Percentiles rank a stretch among this genome's conserved stretches.
Conservation (phyloP, 2,797 vertebrate genomes). For the Rachycentron canadum region DNA sequence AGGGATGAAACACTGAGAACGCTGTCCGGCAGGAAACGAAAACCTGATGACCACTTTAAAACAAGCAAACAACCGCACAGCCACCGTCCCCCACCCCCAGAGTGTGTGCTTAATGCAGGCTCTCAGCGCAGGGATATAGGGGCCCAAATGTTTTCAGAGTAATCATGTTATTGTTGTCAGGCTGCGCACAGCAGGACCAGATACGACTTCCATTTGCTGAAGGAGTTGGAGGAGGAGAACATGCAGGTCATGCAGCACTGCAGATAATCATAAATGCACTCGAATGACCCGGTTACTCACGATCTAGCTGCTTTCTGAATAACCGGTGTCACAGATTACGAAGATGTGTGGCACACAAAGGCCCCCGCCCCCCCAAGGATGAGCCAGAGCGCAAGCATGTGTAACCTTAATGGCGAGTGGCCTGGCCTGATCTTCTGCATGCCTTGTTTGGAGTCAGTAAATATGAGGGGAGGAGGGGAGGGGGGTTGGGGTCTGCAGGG, state of each 20-base stretch:
- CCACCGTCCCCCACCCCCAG: constrained; percentile 1
- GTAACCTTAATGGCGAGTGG: background rate
- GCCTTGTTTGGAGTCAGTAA: constrained; percentile 9
- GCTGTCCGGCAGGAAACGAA: constrained; percentile 1
- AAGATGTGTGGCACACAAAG: constrained; percentile 15
- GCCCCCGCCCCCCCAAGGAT: constrained; percentile 3
- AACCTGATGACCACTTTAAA: constrained; percentile 41
- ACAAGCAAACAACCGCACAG: constrained; percentile 25
- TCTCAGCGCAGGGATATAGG: constrained; percentile 28
- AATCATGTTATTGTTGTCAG: constrained; percentile 66
- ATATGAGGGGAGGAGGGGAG: constrained; percentile 16
- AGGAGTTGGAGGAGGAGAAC: constrained; percentile 44
- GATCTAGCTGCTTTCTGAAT: constrained; percentile 30
- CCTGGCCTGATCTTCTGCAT: background rate
- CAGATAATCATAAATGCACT: constrained; percentile 56
- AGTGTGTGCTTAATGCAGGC: constrained; percentile 24
- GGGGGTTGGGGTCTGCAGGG: constrained; percentile 33
- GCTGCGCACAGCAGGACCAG: constrained; percentile 45
- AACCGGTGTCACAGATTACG: constrained; percentile 36
- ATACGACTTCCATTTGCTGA: constrained; percentile 57
- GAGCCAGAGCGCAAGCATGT: background rate
- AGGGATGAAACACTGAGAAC: constrained; percentile 20
- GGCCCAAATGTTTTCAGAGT: constrained; percentile 63
- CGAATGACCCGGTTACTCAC: constrained; percentile 51
- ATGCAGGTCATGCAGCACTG: constrained; percentile 51